Evolutionary conservation across 2,888 invertebrate genomes (phyloP), one percentile per base, ranked within the genome.

Genomic region (Rhagium mordax): DNA sequence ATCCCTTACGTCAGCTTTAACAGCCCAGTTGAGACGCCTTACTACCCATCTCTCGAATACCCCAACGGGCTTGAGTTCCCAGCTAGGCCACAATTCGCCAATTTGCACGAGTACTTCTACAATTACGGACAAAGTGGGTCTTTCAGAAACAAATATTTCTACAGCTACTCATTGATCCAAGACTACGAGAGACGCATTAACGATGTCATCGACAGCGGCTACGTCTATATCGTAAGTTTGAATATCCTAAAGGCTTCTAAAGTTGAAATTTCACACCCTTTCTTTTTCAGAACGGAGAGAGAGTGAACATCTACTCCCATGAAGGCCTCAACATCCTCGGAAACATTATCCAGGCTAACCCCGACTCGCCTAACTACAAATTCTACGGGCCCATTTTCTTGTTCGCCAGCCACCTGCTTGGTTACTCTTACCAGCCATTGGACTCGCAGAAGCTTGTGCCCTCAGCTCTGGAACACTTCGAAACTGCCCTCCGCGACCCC

Each of bases 401-500:
- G 64, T 87, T 89, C 66, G 90, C 91, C 83, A 91, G 91, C 81
- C 87, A 89, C 64, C 87, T 93, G 53, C 89, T 94, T 59, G 93
- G 93, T 59, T 86, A 85, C 77, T 81, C 85, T 21, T 57, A 59
- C 20, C 53, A 60, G 70, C 81, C 83, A 41, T 29, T 84, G 81
- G 84, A 74, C 78, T 88, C 89, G 24, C 83, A 87, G 69, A 77
- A 90, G 72, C 87, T 91, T 68, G 87, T 89, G 0, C 93, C 93
- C 47, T 92, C 93, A 15, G 91, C 88, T 7, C 86, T 94, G 77
- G 92, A 94, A 83, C 90, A 93, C 80, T 91, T 90, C 81, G 91
- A 92, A 83, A 93, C 93, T 7, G 88, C 91, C 6, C 87, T 92
- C 16, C 90, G 93, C 66, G 94, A 94, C 82, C 94, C 94, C 7